Conservation (phyloP, 2,888 invertebrate genomes). For the Heliconius erato region DNA sequence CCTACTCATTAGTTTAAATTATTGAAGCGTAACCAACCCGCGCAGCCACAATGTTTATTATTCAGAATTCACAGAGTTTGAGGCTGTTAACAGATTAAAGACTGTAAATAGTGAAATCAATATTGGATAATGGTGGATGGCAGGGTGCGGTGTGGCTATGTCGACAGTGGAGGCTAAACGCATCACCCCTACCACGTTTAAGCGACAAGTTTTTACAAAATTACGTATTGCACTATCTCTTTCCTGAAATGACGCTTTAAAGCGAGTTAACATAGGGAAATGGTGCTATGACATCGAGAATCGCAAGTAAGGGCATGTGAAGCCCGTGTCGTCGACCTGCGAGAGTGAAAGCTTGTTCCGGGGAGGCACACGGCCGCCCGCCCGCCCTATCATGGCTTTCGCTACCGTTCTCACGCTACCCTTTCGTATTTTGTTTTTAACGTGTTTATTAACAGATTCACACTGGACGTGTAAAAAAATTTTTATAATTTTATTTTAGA, state of each 20-base stretch:
- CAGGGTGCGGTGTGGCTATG: slow-evolving; percentile 65
- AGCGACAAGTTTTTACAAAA: slow-evolving; percentile 44
- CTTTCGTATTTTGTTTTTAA: slow-evolving; percentile 73
- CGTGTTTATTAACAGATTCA: slow-evolving; percentile 62
- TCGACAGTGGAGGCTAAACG: slow-evolving; percentile 62
- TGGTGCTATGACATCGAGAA: slow-evolving; percentile 45
- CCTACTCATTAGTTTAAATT: not conserved
- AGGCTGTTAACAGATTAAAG: slow-evolving; percentile 76
- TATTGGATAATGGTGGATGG: slow-evolving; percentile 79
- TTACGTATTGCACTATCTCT: slow-evolving; percentile 39
- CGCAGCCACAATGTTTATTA: slow-evolving; percentile 54
- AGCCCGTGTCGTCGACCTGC: slow-evolving; percentile 82
- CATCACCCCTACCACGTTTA: slow-evolving; percentile 66
- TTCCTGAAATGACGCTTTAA: slow-evolving; percentile 43
- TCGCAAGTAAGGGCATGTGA: slow-evolving; percentile 72
- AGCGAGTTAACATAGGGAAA: slow-evolving; percentile 39
- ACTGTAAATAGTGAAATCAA: slow-evolving; percentile 83
- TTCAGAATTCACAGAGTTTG: slow-evolving; percentile 60
- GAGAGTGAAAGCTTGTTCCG: slow-evolving; percentile 84
- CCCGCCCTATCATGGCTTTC: slow-evolving; percentile 81
- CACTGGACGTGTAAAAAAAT: not conserved
- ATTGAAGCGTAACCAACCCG: not conserved
- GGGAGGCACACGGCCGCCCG: slow-evolving; percentile 71
- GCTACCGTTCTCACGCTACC: slow-evolving; percentile 82
- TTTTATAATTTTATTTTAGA: not conserved